Percentiles rank a stretch among this genome's conserved stretches.
Evolutionary conservation across 2,113 vertebrate species (phyloP).

Genomic region (Eolophus roseicapilla): DNA sequence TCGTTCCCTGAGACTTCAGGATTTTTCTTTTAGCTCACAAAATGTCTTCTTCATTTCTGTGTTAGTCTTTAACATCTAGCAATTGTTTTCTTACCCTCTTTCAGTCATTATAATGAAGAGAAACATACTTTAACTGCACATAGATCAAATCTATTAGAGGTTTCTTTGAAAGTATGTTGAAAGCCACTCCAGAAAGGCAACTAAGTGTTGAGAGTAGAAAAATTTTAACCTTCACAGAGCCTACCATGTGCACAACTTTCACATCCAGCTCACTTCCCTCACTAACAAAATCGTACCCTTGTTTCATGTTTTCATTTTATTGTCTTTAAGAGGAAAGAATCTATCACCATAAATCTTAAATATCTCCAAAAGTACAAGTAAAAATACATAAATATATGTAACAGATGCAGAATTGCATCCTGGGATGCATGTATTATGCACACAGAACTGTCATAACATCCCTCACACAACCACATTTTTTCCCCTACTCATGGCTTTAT

Average conservation of each 20-base stretch:
- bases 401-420: conserved; percentile 76
- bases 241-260: neutral
- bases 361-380: conserved; percentile 71
- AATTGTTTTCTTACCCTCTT: conserved; percentile 52
- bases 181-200: conserved; percentile 18
- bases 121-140: conserved; percentile 38
- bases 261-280: neutral
- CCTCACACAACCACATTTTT: conserved; percentile 57
- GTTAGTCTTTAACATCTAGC: conserved; percentile 54
- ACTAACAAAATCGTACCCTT: conserved; percentile 59
- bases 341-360: conserved; percentile 75
- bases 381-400: conserved; percentile 78
- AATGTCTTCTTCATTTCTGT: conserved; percentile 53
- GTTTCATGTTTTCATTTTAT: conserved; percentile 71
- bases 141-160: conserved; percentile 55
- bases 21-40: conserved; percentile 44
- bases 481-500: conserved; percentile 64
- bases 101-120: conserved; percentile 59
- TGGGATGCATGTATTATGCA: conserved; percentile 76
- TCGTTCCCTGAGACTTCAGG: conserved; percentile 32
- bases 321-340: conserved; percentile 71
- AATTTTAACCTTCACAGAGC: conserved; percentile 47
- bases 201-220: neutral
- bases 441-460: conserved; percentile 72
- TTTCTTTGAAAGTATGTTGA: conserved; percentile 48